phyloP scores from a whole-genome alignment of 2,797 vertebrate species.

The Chloroceryle amazona region DNA sequence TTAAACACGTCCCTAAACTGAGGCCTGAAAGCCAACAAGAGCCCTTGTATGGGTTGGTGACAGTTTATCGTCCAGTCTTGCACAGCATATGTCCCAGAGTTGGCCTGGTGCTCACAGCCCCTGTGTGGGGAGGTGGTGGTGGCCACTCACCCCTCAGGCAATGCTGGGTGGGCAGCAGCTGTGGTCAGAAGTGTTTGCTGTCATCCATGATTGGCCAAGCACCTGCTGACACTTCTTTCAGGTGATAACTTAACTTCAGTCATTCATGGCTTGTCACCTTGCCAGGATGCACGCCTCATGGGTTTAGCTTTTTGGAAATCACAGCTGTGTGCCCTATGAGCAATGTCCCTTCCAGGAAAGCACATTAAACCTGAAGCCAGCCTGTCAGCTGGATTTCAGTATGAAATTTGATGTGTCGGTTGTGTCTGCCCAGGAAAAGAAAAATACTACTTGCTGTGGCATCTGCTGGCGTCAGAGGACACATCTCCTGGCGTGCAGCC shows the following conservation, averaged over 20 bases:
- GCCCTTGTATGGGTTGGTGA: background rate
- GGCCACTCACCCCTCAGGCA: accelerated
- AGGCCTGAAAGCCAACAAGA: background rate
- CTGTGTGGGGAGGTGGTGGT: accelerated
- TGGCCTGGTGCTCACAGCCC: accelerated
- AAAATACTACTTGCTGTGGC: background rate
- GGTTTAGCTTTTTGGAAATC: slow-evolving; percentile 7
- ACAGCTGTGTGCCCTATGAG: slow-evolving; percentile 28
- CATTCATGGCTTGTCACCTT: background rate
- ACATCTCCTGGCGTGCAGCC: accelerated
- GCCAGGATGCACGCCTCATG: background rate
- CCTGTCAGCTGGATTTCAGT: background rate
- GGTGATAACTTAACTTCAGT: background rate
- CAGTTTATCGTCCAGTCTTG: background rate
- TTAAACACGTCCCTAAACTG: accelerated
- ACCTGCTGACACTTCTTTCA: background rate
- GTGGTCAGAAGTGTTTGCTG: background rate
- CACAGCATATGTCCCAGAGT: accelerated
- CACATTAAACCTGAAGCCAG: background rate
- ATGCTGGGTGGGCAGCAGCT: accelerated
- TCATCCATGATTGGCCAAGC: background rate
- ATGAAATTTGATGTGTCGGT: background rate
- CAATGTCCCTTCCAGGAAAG: slow-evolving; percentile 63
- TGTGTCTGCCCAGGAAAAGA: background rate
- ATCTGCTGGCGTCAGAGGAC: background rate